Conservation (phyloP, 2,888 invertebrate genomes). For the Apoda limacodes region DNA sequence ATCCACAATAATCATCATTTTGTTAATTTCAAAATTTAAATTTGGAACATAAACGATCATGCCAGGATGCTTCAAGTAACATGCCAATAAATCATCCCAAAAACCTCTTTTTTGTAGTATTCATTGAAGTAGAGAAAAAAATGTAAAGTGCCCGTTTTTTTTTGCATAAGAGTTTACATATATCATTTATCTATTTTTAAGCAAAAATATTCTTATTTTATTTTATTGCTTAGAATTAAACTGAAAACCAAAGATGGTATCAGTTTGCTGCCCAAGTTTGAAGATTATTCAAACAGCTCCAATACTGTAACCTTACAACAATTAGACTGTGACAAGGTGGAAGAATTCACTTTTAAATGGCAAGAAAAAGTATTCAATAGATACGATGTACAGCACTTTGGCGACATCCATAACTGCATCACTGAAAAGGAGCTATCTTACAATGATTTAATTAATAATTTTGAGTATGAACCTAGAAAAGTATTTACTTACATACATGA, state of each 20-base stretch:
- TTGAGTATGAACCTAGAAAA: constrained; percentile 36
- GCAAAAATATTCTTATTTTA: too few species aligned
- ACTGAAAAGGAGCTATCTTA: constrained; percentile 66
- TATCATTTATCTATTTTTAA: too few species aligned
- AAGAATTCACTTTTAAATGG: constrained; percentile 71
- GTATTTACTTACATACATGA: constrained; percentile 70
- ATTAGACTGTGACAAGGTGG: constrained; percentile 24
- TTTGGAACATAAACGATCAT: too few species aligned
- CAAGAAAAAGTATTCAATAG: constrained; percentile 78
- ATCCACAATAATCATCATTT: too few species aligned
- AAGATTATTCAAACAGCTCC: constrained; percentile 35
- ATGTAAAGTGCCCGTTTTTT: too few species aligned
- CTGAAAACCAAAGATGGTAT: constrained; percentile 41
- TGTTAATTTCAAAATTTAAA: too few species aligned
- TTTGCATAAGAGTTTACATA: too few species aligned
- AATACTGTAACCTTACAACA: constrained; percentile 23
- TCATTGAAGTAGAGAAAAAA: too few species aligned
- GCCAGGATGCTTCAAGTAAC: too few species aligned
- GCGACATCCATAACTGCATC: constrained; percentile 71
- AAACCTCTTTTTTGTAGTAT: too few species aligned
- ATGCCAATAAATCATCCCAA: too few species aligned
- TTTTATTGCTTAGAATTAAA: constrained; percentile 36
- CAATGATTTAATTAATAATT: constrained; percentile 35
- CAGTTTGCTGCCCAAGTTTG: constrained; percentile 45
- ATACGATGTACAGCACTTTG: constrained; percentile 71